A percentile compares a stretch with the other conserved stretches of the same genome.
Evolutionary conservation across 92 coral and sea anemone species (phyloP).

Genomic region (Paramuricea clavata): DNA sequence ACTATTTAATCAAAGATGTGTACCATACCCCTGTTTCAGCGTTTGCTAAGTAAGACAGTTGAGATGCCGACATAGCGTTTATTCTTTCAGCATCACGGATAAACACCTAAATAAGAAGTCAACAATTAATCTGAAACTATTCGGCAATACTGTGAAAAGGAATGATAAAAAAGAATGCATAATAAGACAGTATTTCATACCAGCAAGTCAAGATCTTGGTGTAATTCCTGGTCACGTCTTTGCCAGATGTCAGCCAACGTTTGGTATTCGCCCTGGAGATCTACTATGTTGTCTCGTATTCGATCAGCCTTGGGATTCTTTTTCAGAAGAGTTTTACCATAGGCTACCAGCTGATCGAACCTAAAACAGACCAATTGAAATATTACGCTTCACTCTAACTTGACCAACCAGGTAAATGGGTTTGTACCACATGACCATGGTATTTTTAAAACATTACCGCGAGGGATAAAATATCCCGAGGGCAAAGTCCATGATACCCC

Average conservation of each 20-base stretch:
- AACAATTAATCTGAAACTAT: too few relatives aligned
- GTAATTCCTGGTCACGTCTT: conserved; percentile 78
- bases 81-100: conserved; percentile 93
- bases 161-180: too few relatives aligned
- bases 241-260: conserved; percentile 82
- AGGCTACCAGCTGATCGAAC: conserved; percentile 88
- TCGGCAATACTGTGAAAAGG: background rate
- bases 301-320: conserved; percentile 78
- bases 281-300: conserved; percentile 79
- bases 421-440: background rate
- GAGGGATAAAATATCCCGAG: too few relatives aligned
- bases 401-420: background rate
- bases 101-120: conserved; percentile 70
- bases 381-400: background rate
- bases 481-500: too few relatives aligned
- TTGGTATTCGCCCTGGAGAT: conserved; percentile 77
- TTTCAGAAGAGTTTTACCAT: conserved; percentile 78
- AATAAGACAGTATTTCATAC: too few relatives aligned
- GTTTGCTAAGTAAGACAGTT: conserved; percentile 83
- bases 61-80: conserved; percentile 89
- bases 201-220: conserved; percentile 86
- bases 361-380: conserved; percentile 39
- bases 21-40: conserved; percentile 87
- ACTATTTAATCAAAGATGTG: too few relatives aligned
- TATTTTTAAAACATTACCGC: too few relatives aligned